Evolutionary conservation across 1,140 invertebrate species (phyloP).

Genomic region (Piezodorus guildinii): DNA sequence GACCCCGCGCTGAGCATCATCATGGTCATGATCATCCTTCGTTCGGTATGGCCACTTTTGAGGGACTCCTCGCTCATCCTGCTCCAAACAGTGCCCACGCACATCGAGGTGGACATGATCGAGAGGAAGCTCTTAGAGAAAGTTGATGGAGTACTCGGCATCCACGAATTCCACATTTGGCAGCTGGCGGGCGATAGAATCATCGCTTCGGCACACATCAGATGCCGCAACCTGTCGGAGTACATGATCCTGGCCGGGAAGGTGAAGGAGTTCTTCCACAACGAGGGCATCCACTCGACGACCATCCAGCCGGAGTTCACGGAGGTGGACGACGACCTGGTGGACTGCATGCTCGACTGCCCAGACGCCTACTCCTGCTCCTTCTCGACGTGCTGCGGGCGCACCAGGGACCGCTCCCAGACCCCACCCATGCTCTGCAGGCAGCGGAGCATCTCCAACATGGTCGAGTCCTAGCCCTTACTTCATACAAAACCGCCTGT

Average conservation of each 20-base stretch:
- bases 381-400: constrained; percentile 70
- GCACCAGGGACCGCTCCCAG: constrained; percentile 53
- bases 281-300: constrained; percentile 82
- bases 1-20: constrained; percentile 85
- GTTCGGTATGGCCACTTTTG: constrained; percentile 75
- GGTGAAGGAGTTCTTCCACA: constrained; percentile 67
- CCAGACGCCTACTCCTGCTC: constrained; percentile 73
- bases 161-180: constrained; percentile 93
- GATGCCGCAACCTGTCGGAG: constrained; percentile 55
- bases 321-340: constrained; percentile 42
- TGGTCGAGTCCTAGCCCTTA: background rate
- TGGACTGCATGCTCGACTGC: constrained; percentile 72
- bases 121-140: constrained; percentile 68
- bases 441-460: constrained; percentile 40
- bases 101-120: constrained; percentile 83
- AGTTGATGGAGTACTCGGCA: constrained; percentile 79
- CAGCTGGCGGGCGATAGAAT: constrained; percentile 83
- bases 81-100: constrained; percentile 82
- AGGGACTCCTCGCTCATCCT: constrained; percentile 80
- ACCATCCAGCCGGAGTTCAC: constrained; percentile 92
- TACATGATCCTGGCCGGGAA: constrained; percentile 14
- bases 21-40: constrained; percentile 64
- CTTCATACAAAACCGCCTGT: no score
- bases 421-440: constrained; percentile 65
- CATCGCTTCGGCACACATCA: constrained; percentile 86